A percentile compares a stretch with the other conserved stretches of the same genome.
Conservation (phyloP, 2,888 invertebrate genomes). For the Drosophila macrospina region DNA sequence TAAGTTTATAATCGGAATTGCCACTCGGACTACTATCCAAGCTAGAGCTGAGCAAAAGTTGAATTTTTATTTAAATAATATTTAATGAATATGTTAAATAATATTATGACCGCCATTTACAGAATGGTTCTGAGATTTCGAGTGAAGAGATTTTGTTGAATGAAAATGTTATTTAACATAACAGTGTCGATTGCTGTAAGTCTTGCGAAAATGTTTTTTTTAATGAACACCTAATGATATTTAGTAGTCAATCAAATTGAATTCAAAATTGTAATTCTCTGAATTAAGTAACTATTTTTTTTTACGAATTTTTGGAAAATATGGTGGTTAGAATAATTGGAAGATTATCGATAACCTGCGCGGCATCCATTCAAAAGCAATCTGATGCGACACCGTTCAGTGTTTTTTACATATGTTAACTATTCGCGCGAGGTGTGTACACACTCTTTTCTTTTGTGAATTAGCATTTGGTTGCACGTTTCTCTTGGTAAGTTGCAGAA, state of each 20-base stretch:
- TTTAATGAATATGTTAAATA: background rate
- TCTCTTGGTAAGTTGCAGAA: constrained; percentile 77
- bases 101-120: no score
- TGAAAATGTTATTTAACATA: constrained; percentile 50
- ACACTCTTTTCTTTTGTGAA: constrained; percentile 82
- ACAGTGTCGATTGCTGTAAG: constrained; percentile 7
- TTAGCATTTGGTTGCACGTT: constrained; percentile 84
- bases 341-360: background rate
- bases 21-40: no score
- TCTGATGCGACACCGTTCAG: constrained; percentile 13
- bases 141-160: constrained; percentile 12
- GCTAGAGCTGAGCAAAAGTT: no score
- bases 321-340: no score
- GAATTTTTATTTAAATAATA: background rate
- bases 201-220: constrained; percentile 6
- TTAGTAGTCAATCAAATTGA: background rate
- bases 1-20: no score
- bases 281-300: no score
- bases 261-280: background rate
- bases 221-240: constrained; percentile 8
- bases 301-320: background rate
- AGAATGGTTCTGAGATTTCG: background rate
- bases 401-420: constrained; percentile 10
- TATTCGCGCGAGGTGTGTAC: constrained; percentile 14
- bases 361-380: constrained; percentile 1